Conservation (phyloP, 2,888 invertebrate genomes). For the Chymomyza procnemis region DNA sequence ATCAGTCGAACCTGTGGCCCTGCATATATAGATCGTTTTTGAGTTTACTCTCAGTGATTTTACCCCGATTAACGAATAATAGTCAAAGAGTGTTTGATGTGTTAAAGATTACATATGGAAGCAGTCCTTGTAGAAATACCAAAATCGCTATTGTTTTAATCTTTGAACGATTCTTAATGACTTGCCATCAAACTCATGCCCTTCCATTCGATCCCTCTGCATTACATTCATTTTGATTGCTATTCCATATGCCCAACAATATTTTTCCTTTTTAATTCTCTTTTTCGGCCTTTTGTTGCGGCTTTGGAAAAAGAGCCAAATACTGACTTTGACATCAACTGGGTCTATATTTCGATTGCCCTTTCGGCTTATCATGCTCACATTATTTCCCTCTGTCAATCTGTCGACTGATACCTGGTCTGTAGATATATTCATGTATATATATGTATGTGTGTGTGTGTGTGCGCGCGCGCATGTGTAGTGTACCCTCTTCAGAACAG, state of each 20-base stretch:
- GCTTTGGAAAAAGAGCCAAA: not conserved
- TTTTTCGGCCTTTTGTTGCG: slow-evolving; percentile 34
- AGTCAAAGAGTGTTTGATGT: too few relatives aligned
- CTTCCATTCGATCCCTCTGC: not conserved
- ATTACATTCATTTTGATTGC: not conserved
- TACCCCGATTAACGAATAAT: too few relatives aligned
- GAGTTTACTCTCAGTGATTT: too few relatives aligned
- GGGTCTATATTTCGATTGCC: slow-evolving; percentile 1
- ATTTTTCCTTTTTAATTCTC: slow-evolving; percentile 44
- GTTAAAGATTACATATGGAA: not conserved
- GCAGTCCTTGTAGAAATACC: not conserved
- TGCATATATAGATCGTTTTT: too few relatives aligned
- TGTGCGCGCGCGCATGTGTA: not conserved
- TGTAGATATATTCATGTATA: not conserved
- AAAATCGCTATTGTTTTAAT: not conserved
- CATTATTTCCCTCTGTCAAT: slow-evolving; percentile 32
- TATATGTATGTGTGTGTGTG: not conserved
- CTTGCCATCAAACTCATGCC: not conserved
- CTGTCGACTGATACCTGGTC: slow-evolving; percentile 55
- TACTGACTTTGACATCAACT: not conserved
- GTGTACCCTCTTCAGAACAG: slow-evolving; percentile 62
- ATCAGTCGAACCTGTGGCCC: too few relatives aligned
- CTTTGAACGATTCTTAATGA: not conserved
- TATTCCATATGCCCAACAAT: slow-evolving; percentile 57
- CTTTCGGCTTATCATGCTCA: slow-evolving; percentile 8